Base-by-base conservation (phyloP, 2,113 vertebrate genomes). In the Amblyornis subalaris region DNA sequence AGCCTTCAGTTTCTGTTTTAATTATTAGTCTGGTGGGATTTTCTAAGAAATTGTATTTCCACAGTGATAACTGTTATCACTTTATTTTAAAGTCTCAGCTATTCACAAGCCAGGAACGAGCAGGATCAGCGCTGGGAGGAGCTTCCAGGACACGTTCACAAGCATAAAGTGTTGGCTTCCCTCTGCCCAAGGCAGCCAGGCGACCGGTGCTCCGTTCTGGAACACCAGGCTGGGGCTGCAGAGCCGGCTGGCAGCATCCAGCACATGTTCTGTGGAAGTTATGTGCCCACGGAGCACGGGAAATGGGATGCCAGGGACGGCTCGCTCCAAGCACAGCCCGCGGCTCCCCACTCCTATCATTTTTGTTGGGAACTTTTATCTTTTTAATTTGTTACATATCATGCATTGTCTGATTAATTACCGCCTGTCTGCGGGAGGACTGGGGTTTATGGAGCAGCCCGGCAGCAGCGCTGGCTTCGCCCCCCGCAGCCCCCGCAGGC, bases 351-450 rank as follows among this genome's bases (percentile, higher is more conserved):
- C 71, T 0, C 90, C 92, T 47, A 14, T 85, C 15, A 14, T 28
- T 90, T 62, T 50, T 47, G 88, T 47, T 62, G 82, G 94, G 95
- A 94, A 85, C 85, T 85, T 95, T 90, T 88, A 83, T 95, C 95
- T 94, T 66, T 95, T 88, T 83, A 91, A 96, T 96, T 96, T 90
- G 95, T 88, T 85, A 35, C 88, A 0, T 94, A 76, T 77, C 94
- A 33, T 14, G 85, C 88, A 18, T 86, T 38, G 51, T 83, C 71
- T 94, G 94, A 83, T 96, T 88, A 94, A 96, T 95, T 80, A 85
- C 47, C 50, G 92, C 82, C 13, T 15, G 85, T 93, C 94, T 95
- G 96, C 71, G 9, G 96, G 94, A 91, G 92, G 85, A 6, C 58
- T 21, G 35, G 82, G 25, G 92, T 80, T 94, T 57, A 38, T 67